Percentiles rank a stretch among this genome's conserved stretches.
Evolutionary conservation across 2,888 invertebrate species (phyloP).

Genomic region (Nasonia oneida): DNA sequence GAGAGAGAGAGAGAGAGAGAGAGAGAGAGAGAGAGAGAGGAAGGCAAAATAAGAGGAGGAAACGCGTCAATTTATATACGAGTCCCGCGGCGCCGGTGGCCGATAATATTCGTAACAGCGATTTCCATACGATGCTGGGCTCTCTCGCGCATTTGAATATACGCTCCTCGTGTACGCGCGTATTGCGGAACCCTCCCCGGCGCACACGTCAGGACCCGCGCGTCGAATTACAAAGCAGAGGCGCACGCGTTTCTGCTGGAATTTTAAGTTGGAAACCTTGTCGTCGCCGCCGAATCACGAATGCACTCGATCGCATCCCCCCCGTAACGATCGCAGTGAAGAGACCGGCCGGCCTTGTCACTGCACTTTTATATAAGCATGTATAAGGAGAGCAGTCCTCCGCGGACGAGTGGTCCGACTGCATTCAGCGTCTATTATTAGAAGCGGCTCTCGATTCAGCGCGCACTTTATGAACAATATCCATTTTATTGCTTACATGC

Average conservation of each 20-base stretch:
- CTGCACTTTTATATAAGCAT: neutral
- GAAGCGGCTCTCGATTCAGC: neutral
- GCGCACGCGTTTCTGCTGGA: slow-evolving; percentile 64
- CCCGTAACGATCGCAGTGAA: neutral
- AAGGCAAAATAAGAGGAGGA: neutral
- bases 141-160: neutral
- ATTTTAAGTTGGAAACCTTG: slow-evolving; percentile 78
- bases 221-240: slow-evolving; percentile 13
- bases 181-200: neutral
- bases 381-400: neutral
- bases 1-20: too few relatives aligned
- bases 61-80: slow-evolving; percentile 27
- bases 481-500: neutral
- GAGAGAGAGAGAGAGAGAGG: neutral
- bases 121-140: slow-evolving; percentile 3
- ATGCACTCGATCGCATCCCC: neutral
- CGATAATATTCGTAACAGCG: slow-evolving; percentile 17
- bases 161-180: neutral
- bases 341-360: neutral
- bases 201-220: neutral
- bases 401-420: slow-evolving; percentile 2
- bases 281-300: slow-evolving; percentile 62
- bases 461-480: slow-evolving; percentile 30
- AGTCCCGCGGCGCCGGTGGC: neutral
- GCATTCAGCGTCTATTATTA: slow-evolving; percentile 34